A percentile compares a stretch with the other conserved stretches of the same genome.
These are phyloP conservation scores for Hartigia nigra DNA, from an alignment of 2,888 invertebrate genomes.

Conservation along the genomic window DNA sequence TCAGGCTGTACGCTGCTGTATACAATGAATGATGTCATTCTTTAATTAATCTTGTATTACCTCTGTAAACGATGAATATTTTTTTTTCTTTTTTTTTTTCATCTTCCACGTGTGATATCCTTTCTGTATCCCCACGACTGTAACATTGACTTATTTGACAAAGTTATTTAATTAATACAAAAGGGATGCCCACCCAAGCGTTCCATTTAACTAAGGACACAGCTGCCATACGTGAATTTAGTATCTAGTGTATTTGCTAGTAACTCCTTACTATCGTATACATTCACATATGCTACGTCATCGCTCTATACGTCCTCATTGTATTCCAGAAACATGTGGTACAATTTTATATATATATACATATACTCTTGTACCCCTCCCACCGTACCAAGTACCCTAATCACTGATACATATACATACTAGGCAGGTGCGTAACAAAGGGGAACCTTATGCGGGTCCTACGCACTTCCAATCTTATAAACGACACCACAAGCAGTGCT, in stretches of 20 bases:
- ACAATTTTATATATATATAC: background rate
- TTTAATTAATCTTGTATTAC: background rate
- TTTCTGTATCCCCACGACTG: background rate
- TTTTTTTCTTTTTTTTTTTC: background rate
- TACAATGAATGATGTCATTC: background rate
- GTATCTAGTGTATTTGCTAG: background rate
- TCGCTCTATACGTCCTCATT: background rate
- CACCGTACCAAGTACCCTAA: background rate
- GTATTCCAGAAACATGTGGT: background rate
- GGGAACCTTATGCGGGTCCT: conserved; percentile 34
- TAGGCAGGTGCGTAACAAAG: conserved; percentile 39
- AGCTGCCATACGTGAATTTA: background rate
- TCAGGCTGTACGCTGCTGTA: too few species aligned
- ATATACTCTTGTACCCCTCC: background rate
- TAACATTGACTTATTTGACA: background rate
- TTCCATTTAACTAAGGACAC: background rate
- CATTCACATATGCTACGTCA: background rate
- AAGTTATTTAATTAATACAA: background rate
- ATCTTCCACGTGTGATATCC: background rate
- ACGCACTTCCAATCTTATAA: conserved; percentile 1
- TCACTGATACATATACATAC: background rate
- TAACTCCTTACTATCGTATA: background rate
- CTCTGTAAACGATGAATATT: background rate
- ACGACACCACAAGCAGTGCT: background rate
- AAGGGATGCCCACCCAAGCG: background rate